Percentiles rank a stretch among this genome's conserved stretches.
Conservation (phyloP, 1,140 invertebrate species). For the Chironomus striatipennis region DNA sequence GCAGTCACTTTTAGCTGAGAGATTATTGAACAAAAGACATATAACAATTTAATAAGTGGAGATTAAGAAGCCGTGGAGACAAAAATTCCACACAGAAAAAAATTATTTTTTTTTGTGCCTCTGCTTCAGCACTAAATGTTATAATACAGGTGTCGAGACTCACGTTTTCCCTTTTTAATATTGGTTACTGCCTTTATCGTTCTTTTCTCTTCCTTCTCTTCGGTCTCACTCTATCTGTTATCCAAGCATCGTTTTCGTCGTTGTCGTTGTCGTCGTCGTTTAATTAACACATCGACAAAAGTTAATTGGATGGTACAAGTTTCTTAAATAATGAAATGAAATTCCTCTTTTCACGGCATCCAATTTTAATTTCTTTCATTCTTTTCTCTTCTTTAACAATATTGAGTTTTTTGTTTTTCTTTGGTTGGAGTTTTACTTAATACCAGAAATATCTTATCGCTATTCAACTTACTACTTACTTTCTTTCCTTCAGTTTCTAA, state of each 20-base stretch:
- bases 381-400: not conserved
- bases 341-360: slow-evolving; percentile 6
- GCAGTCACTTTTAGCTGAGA: not conserved
- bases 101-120: slow-evolving; percentile 5
- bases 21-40: slow-evolving; percentile 1
- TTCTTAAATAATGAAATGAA: not conserved
- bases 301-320: slow-evolving; percentile 17
- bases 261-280: not conserved
- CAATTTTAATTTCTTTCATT: not conserved
- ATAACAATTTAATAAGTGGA: not conserved
- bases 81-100: not conserved
- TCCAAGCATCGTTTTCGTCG: not conserved
- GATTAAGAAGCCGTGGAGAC: not conserved
- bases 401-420: not conserved
- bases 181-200: too few relatives aligned
- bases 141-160: not conserved
- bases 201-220: not conserved
- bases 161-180: not conserved
- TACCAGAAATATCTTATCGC: slow-evolving; percentile 12
- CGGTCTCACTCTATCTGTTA: not conserved
- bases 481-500: not conserved
- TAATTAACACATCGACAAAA: slow-evolving; percentile 24
- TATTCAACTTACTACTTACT: not conserved
- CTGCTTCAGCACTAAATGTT: not conserved
- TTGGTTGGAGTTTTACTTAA: not conserved